Conservation (phyloP, 2,113 vertebrate genomes). For the Atherinomorus stipes region DNA sequence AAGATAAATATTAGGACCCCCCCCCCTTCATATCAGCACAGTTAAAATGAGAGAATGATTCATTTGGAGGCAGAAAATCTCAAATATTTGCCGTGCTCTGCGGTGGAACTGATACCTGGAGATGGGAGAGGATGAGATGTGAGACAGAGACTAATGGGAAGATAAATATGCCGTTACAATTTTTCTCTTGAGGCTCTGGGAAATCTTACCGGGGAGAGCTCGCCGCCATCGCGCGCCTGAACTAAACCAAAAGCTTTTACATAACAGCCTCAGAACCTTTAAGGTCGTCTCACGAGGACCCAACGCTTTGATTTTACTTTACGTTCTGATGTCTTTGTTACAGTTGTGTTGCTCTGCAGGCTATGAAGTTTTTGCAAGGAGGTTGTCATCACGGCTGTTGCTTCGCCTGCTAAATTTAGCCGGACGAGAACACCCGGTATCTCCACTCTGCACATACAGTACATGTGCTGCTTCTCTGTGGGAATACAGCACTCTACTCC, state of each 20-base stretch:
- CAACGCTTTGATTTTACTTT: conserved; percentile 11
- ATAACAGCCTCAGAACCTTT: conserved; percentile 28
- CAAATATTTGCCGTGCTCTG: conserved; percentile 54
- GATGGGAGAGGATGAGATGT: conserved; percentile 40
- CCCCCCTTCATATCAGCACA: conserved; percentile 15
- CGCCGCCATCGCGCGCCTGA: conserved; percentile 28
- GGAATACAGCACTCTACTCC: conserved; percentile 59
- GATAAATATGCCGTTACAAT: conserved; percentile 60
- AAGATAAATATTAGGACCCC: conserved; percentile 39
- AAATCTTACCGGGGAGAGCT: conserved; percentile 37
- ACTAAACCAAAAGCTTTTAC: conserved; percentile 37
- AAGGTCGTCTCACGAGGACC: conserved; percentile 12
- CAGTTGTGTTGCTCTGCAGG: conserved; percentile 23
- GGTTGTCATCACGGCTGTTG: conserved; percentile 59
- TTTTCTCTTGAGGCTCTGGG: conserved; percentile 34
- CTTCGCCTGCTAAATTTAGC: conserved; percentile 72
- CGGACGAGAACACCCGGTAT: conserved; percentile 45
- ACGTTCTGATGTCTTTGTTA: conserved; percentile 14
- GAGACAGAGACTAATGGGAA: conserved; percentile 55
- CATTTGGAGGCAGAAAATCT: conserved; percentile 25
- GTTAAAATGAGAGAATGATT: conserved; percentile 37
- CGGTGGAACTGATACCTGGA: conserved; percentile 40
- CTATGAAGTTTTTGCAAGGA: conserved; percentile 22
- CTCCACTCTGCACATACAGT: conserved; percentile 42
- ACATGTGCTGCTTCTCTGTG: conserved; percentile 55